Percentiles rank a stretch among this genome's conserved stretches.
Evolutionary conservation across 2,797 vertebrate species (phyloP).

Genomic region (Poeciliopsis paucimaculata): DNA sequence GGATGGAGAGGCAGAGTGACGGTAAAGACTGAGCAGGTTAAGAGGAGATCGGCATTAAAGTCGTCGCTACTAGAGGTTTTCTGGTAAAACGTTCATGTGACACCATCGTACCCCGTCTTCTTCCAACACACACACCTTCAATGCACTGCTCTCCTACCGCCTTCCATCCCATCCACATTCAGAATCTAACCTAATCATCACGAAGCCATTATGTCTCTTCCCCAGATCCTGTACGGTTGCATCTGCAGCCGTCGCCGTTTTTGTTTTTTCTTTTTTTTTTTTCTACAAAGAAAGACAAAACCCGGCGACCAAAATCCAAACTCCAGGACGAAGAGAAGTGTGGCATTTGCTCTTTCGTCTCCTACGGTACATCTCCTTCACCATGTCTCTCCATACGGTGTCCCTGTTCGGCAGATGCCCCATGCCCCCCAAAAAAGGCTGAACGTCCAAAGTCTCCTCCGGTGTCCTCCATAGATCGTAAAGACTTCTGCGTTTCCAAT

Average conservation of each 20-base stretch:
- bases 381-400: slow-evolving; percentile 6
- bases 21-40: slow-evolving; percentile 27
- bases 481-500: slow-evolving; percentile 48
- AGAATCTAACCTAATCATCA: slow-evolving; percentile 46
- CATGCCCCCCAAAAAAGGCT: slow-evolving; percentile 1
- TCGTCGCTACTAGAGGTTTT: slow-evolving; percentile 19
- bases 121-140: not conserved
- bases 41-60: slow-evolving; percentile 19
- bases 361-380: slow-evolving; percentile 38
- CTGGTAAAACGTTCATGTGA: slow-evolving; percentile 19
- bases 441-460: slow-evolving; percentile 24
- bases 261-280: no score
- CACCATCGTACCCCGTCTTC: slow-evolving; percentile 8
- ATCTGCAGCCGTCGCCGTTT: slow-evolving; percentile 14
- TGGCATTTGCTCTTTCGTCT: slow-evolving; percentile 27
- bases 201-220: slow-evolving; percentile 42
- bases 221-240: slow-evolving; percentile 26
- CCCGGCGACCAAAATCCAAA: slow-evolving; percentile 48
- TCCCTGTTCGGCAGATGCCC: slow-evolving; percentile 30
- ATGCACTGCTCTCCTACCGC: slow-evolving; percentile 12
- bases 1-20: slow-evolving; percentile 5
- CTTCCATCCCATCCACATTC: not conserved
- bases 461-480: slow-evolving; percentile 2
- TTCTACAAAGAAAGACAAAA: slow-evolving; percentile 5
- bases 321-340: slow-evolving; percentile 1